Evolutionary conservation across 2,113 vertebrate genomes (phyloP).

Genomic region (Pygoscelis antarcticus): DNA sequence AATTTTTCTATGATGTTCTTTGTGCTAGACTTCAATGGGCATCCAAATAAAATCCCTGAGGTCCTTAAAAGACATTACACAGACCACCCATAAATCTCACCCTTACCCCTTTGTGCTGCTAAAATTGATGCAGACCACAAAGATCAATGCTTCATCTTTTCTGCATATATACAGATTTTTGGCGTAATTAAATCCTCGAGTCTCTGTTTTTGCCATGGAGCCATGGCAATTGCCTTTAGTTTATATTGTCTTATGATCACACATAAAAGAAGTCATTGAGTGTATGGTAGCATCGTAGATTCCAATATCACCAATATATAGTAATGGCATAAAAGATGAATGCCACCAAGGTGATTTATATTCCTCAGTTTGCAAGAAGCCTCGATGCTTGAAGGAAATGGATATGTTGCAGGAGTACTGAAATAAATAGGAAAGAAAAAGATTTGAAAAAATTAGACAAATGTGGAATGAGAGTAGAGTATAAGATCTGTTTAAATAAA

Average conservation of each 20-base stretch:
- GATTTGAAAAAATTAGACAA: neutral
- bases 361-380: neutral
- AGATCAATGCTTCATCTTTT: neutral
- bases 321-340: neutral
- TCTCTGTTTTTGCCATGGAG: neutral
- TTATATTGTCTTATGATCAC: neutral
- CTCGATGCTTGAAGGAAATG: neutral
- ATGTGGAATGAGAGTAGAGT: neutral
- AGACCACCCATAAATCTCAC: neutral
- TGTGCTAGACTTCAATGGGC: neutral
- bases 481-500: neutral
- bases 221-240: neutral
- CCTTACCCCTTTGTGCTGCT: neutral
- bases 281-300: neutral
- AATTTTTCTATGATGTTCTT: neutral
- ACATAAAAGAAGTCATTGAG: neutral
- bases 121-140: neutral
- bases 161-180: neutral
- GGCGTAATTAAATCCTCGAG: neutral
- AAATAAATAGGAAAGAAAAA: neutral
- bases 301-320: neutral
- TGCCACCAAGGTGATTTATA: neutral
- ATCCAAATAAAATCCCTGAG: neutral
- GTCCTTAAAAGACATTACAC: neutral
- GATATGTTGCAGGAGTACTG: neutral